Evolutionary conservation across 2,113 vertebrate species (phyloP), one percentile per base, ranked within the genome.

Genomic region (Aleadryas rufinucha): DNA sequence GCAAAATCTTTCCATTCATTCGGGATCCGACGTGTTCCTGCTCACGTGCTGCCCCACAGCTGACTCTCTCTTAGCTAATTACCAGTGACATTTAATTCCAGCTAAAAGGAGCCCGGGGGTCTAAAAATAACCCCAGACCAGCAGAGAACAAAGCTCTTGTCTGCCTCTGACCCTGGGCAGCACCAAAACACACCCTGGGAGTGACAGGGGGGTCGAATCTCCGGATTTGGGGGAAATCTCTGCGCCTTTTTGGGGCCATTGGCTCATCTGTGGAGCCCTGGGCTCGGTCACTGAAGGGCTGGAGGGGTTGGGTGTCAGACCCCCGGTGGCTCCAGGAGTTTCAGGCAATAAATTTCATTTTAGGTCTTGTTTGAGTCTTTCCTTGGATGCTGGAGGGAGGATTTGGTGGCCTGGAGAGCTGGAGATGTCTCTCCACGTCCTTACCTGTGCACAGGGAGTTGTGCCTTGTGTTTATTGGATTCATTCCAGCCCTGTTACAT

Each of bases 121-220:
- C 90, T 97, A 97, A 97, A 97, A 96, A 97, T 97, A 97, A 41
- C 84, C 72, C 16, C 42, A 27, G 31, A 45, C 10, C 84, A 31
- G 28, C 31, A 13, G 68, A 6, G 75, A 90, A 72, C 74, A 20
- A 72, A 52, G n/a, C 93, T 33, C 44, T 89, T 47, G 72, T 20
- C 18, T 74, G 82, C 30, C 50, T 20, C 23, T 1, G 9, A 2
- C 41, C 18, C 41, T 13, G 45, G 78, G 66, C 65, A 90, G 63
- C 61, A 19, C 53, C 68, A 21, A 6, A 45, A 9, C 20, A 3
- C 6, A 1, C 31, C 0, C 59, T 52, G 12, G 17, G 35, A 47
- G 33, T 50, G 35, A 2, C 3, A 0, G 18, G 60, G 64, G 37
- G 8, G 37, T 30, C 47, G 33, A 17, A 61, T 30, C 65, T 57